These are phyloP conservation scores for Sebastes ruberrimus DNA, from an alignment of 2,797 vertebrate genomes.

Conservation along the genomic window DNA sequence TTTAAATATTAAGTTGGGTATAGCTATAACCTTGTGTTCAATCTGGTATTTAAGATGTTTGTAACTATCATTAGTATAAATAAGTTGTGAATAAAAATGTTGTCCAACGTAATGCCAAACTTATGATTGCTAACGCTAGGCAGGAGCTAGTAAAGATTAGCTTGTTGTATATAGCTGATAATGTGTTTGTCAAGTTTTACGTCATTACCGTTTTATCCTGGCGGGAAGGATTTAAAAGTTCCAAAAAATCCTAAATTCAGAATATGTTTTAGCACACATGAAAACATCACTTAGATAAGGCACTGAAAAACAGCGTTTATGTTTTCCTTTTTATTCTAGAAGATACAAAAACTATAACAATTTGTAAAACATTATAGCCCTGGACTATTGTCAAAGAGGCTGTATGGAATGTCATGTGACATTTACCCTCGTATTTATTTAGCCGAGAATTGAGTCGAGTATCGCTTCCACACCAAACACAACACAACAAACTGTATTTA, in stretches of 20 bases:
- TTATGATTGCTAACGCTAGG: background rate
- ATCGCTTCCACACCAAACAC: background rate
- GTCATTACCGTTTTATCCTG: background rate
- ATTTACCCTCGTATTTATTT: background rate
- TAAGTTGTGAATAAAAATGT: background rate
- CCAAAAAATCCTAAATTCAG: background rate
- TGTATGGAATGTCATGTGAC: background rate
- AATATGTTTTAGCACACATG: background rate
- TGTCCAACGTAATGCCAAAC: background rate
- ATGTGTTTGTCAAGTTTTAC: background rate
- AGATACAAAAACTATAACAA: background rate
- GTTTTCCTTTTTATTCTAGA: background rate
- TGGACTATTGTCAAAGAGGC: background rate
- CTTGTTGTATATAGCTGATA: background rate
- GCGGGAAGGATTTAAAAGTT: background rate
- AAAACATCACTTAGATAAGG: background rate
- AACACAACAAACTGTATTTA: background rate
- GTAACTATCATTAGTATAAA: background rate
- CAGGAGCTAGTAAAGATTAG: background rate
- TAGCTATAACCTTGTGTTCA: background rate
- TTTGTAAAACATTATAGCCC: background rate
- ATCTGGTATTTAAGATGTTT: rapidly evolving
- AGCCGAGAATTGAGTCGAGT: background rate
- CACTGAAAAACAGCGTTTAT: background rate
- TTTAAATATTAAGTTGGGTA: background rate